These are phyloP conservation scores for Microctonus hyperodae DNA, from an alignment of 2,888 invertebrate genomes.

Conservation along the genomic window DNA sequence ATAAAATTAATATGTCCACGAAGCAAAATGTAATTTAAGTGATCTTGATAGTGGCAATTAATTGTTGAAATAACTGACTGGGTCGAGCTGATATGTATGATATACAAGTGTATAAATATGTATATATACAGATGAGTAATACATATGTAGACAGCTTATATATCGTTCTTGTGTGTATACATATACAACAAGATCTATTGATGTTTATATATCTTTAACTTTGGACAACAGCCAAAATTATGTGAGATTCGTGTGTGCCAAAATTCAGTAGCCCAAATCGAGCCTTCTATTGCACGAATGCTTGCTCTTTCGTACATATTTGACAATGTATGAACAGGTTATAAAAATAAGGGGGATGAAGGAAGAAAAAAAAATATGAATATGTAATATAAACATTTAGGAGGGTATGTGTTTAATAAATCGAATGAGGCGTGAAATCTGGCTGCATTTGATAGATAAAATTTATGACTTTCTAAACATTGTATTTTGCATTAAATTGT, in stretches of 20 bases:
- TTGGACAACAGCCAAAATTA: slow-evolving; percentile 52
- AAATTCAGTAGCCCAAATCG: slow-evolving; percentile 40
- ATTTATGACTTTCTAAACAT: not conserved
- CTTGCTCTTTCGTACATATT: slow-evolving; percentile 12
- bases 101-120: not conserved
- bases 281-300: slow-evolving; percentile 33
- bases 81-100: slow-evolving; percentile 2
- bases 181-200: not conserved
- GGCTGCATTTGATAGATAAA: not conserved
- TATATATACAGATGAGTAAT: not conserved
- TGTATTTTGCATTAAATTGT: not conserved
- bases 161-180: not conserved
- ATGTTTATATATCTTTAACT: slow-evolving; percentile 32
- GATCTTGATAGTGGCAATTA: not conserved
- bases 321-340: too few species aligned
- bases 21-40: not conserved
- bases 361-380: not conserved
- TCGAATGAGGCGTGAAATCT: not conserved
- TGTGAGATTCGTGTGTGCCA: slow-evolving; percentile 44
- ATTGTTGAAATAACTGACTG: slow-evolving; percentile 9
- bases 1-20: not conserved
- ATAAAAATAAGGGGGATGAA: too few species aligned
- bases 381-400: not conserved
- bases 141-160: not conserved
- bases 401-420: not conserved